Evolutionary conservation across 2,888 invertebrate species (phyloP).

Genomic region (Mimachlamys varia): DNA sequence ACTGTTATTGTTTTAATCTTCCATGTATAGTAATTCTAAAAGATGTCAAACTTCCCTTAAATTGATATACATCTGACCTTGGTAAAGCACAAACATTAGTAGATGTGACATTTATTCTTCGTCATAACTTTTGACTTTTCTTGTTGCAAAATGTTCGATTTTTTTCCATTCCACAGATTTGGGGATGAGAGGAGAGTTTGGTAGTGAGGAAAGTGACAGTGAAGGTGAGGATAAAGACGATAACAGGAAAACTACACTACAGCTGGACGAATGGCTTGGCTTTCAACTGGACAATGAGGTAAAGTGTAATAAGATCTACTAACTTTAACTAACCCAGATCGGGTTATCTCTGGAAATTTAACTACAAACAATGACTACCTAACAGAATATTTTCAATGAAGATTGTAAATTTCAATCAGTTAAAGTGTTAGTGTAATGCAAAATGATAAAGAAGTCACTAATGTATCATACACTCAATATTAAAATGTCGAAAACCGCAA

Average conservation of each 20-base stretch:
- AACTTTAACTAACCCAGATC: too few species aligned
- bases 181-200: conserved; percentile 37
- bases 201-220: conserved; percentile 81
- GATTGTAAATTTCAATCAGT: not conserved
- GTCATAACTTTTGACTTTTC: too few species aligned
- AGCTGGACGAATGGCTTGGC: conserved; percentile 89
- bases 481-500: not conserved
- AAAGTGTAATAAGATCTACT: not conserved
- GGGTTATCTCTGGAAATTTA: too few species aligned
- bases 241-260: conserved; percentile 83
- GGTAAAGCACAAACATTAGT: too few species aligned
- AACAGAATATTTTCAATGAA: too few species aligned
- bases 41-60: too few species aligned
- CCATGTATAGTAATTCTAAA: too few species aligned
- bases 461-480: not conserved
- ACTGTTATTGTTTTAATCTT: too few species aligned
- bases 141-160: too few species aligned
- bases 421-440: not conserved
- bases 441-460: not conserved
- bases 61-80: too few species aligned
- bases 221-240: conserved; percentile 84
- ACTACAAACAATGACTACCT: too few species aligned
- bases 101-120: too few species aligned
- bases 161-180: conserved; percentile 37
- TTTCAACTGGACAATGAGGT: conserved; percentile 88